Evolutionary conservation across 2,113 vertebrate species (phyloP).

Genomic region (Cyanoderma ruficeps): DNA sequence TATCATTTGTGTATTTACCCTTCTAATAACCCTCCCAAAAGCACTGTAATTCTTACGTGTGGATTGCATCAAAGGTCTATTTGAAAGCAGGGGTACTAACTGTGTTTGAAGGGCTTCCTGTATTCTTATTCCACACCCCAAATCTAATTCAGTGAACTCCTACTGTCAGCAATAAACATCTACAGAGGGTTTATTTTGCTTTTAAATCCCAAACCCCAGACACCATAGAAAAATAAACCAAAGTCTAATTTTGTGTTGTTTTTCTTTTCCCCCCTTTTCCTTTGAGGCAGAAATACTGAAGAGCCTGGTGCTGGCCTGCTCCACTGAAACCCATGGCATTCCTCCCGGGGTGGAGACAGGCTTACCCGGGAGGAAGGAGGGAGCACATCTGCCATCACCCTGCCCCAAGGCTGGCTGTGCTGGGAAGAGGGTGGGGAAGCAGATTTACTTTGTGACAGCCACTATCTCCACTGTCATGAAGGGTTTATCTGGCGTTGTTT

Average conservation of each 20-base stretch:
- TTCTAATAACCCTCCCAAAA: neutral
- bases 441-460: constrained; percentile 5
- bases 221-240: neutral
- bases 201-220: neutral
- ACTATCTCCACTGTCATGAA: neutral
- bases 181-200: neutral
- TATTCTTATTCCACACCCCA: neutral
- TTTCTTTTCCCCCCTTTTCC: neutral
- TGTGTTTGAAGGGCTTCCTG: neutral
- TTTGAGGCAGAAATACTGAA: neutral
- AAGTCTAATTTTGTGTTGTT: neutral
- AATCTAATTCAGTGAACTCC: constrained; percentile 11
- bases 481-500: neutral
- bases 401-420: constrained; percentile 48
- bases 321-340: neutral
- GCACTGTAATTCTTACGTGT: neutral
- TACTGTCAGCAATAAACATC: constrained; percentile 22
- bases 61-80: neutral
- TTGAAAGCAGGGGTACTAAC: neutral
- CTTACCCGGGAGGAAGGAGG: neutral
- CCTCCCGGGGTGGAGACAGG: neutral
- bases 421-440: constrained; percentile 7
- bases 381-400: constrained; percentile 32
- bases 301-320: neutral
- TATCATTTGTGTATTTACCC: neutral